Conservation (phyloP, 2,113 vertebrate genomes). For the Paedocypris sp. region DNA sequence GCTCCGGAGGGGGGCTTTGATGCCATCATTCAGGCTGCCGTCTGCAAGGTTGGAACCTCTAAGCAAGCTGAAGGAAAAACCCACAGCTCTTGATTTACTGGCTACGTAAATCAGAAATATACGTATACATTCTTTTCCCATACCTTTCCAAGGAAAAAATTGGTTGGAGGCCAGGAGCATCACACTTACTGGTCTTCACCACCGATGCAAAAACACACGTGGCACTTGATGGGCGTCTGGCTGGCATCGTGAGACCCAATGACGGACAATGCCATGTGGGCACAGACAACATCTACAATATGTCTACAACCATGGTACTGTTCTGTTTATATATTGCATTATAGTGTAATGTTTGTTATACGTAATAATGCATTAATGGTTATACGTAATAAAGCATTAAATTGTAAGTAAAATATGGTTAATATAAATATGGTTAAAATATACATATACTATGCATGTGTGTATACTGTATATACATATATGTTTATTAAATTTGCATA, state of each 20-base stretch:
- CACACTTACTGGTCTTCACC: conserved; percentile 90
- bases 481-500: too few species aligned
- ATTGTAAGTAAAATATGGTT: too few species aligned
- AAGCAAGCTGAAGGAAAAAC: background rate
- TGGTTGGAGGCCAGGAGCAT: conserved; percentile 89
- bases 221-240: conserved; percentile 84
- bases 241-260: conserved; percentile 85
- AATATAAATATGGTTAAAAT: too few species aligned
- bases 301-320: conserved; percentile 79
- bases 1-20: conserved; percentile 94
- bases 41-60: conserved; percentile 70
- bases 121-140: background rate
- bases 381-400: too few species aligned
- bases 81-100: too few species aligned
- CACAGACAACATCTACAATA: conserved; percentile 75
- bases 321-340: background rate
- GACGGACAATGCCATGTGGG: conserved; percentile 83
- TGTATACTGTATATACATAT: too few species aligned
- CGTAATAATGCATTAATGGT: too few species aligned
- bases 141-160: conserved; percentile 75
- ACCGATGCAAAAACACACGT: conserved; percentile 93
- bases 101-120: too few species aligned
- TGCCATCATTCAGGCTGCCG: conserved; percentile 90
- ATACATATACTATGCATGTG: too few species aligned
- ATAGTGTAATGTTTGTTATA: too few species aligned